These are phyloP conservation scores for Oasisia sp. DNA, from an alignment of 2,888 invertebrate species.

Conservation along the genomic window DNA sequence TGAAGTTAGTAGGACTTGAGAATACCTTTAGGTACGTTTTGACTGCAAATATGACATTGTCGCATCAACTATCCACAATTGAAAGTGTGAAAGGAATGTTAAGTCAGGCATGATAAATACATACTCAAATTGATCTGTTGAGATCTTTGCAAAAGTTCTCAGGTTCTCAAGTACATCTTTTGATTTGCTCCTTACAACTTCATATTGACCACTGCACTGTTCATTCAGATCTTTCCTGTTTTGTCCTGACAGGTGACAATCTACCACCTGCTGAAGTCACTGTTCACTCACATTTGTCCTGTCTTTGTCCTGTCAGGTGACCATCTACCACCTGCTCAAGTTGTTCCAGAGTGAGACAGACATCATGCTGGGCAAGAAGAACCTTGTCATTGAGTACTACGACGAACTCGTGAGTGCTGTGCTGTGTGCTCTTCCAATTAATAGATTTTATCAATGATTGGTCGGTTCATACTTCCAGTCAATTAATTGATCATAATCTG, in stretches of 20 bases:
- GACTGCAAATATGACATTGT: neutral
- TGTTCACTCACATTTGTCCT: slow-evolving; percentile 62
- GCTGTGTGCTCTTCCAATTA: neutral
- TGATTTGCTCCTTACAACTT: neutral
- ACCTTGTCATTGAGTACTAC: slow-evolving; percentile 89
- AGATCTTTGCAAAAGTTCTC: neutral
- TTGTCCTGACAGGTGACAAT: slow-evolving; percentile 79
- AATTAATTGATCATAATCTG: neutral
- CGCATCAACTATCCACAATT: neutral
- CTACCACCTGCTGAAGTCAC: slow-evolving; percentile 93
- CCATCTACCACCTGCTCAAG: slow-evolving; percentile 93
- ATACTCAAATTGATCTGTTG: neutral
- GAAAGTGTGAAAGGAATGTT: neutral
- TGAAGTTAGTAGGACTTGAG: neutral
- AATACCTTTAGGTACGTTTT: neutral
- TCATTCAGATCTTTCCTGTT: neutral
- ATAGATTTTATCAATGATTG: neutral
- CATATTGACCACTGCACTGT: neutral
- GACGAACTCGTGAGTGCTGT: slow-evolving; percentile 75
- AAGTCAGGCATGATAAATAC: neutral
- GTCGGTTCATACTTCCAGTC: neutral
- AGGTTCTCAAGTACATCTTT: neutral
- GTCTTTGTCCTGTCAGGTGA: slow-evolving; percentile 74
- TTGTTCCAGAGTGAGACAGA: slow-evolving; percentile 82
- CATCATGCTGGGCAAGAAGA: slow-evolving; percentile 68